phyloP scores from a whole-genome alignment of 2,797 vertebrate species.

The Mormyrus hasselquistii region DNA sequence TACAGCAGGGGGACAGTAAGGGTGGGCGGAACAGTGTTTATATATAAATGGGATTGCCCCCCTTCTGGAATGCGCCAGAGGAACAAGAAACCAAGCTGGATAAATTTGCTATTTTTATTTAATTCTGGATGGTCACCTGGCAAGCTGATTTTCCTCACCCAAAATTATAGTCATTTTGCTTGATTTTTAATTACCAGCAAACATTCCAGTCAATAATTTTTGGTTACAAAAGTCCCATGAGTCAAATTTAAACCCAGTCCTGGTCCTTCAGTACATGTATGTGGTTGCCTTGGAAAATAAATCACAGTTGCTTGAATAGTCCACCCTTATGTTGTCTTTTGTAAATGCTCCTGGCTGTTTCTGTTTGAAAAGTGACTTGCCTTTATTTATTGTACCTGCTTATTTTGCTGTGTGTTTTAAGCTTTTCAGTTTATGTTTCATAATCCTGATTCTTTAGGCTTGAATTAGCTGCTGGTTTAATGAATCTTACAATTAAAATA shows the following conservation, averaged over 20 bases:
- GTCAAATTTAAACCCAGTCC: neutral
- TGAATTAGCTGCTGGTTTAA: neutral
- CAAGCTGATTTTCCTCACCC: neutral
- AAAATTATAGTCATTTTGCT: neutral
- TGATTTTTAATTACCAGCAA: neutral
- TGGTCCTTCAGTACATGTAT: neutral
- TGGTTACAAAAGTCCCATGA: neutral
- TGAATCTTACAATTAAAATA: neutral
- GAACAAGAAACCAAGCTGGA: neutral
- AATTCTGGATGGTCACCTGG: neutral
- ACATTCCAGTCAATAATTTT: slow-evolving; percentile 4
- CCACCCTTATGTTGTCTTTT: neutral
- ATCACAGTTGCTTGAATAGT: neutral
- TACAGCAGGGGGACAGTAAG: neutral
- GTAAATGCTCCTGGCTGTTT: neutral
- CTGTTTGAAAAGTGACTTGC: neutral
- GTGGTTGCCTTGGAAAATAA: neutral
- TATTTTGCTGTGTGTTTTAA: neutral
- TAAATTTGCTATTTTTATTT: neutral
- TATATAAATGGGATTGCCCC: neutral
- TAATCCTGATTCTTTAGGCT: neutral
- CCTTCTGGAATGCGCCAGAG: neutral
- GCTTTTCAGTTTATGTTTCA: neutral
- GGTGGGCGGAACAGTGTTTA: neutral
- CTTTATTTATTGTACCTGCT: neutral